Conservation (phyloP, 2,113 vertebrate genomes). For the Saimiri boliviensis region DNA sequence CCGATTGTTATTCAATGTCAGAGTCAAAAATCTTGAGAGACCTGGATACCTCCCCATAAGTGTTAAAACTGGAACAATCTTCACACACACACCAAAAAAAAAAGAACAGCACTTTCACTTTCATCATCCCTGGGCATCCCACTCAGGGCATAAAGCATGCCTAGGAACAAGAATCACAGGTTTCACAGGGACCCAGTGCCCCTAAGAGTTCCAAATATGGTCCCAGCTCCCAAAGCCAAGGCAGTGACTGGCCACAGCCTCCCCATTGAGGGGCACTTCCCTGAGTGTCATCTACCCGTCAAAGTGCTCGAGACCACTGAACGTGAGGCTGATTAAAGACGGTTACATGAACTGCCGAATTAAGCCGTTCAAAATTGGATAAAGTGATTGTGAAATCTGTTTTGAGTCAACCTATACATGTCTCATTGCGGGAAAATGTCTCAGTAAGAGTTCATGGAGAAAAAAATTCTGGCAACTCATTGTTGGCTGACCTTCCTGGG, state of each 20-base stretch:
- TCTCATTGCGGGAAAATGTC: constrained; percentile 84
- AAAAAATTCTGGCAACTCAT: constrained; percentile 80
- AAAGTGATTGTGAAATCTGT: constrained; percentile 87
- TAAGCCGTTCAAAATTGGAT: constrained; percentile 85
- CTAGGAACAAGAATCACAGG: not conserved
- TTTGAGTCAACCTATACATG: constrained; percentile 86
- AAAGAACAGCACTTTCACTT: not conserved
- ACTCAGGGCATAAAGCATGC: accelerated
- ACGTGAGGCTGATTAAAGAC: constrained; percentile 77
- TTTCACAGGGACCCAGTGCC: not conserved
- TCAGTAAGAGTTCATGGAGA: constrained; percentile 84
- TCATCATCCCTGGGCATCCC: not conserved
- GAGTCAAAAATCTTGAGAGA: not conserved
- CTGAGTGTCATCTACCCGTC: constrained; percentile 54
- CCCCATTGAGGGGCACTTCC: not conserved
- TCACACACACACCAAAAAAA: not conserved
- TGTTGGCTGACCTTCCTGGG: constrained; percentile 88
- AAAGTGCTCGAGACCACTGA: constrained; percentile 67
- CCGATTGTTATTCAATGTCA: not conserved
- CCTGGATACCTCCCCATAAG: not conserved
- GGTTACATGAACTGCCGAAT: constrained; percentile 81
- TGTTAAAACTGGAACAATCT: not conserved
- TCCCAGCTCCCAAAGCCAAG: not conserved
- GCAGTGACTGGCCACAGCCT: not conserved
- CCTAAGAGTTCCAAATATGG: not conserved